Percentiles rank a stretch among this genome's conserved stretches.
Conservation (phyloP, 2,888 invertebrate genomes). For the Pasiphila rectangulata region DNA sequence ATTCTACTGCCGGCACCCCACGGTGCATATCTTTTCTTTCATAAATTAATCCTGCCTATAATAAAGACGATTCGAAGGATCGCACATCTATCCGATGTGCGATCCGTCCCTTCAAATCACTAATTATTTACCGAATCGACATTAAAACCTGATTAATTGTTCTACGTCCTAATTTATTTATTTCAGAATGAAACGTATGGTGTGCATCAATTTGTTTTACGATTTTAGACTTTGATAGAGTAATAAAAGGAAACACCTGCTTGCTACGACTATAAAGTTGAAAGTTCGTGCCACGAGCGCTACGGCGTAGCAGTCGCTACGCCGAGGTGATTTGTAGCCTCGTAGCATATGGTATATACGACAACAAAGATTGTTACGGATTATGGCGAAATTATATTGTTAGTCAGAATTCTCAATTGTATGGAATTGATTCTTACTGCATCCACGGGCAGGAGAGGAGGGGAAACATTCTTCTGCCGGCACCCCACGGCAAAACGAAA, state of each 20-base stretch:
- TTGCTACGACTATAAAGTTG: background rate
- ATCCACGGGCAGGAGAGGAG: too few relatives aligned
- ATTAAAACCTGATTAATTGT: constrained; percentile 2
- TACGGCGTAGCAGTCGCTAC: constrained; percentile 18
- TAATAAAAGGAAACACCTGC: constrained; percentile 16
- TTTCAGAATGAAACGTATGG: background rate
- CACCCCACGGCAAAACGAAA: too few relatives aligned
- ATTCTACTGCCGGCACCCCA: too few relatives aligned
- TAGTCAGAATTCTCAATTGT: too few relatives aligned
- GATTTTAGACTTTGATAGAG: constrained; percentile 8
- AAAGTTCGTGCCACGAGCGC: background rate
- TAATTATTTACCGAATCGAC: background rate
- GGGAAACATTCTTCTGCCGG: too few relatives aligned
- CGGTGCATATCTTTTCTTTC: too few relatives aligned
- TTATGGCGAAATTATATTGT: too few relatives aligned
- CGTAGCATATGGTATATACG: constrained; percentile 5
- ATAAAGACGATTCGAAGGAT: too few relatives aligned
- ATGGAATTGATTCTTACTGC: background rate
- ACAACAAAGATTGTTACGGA: background rate
- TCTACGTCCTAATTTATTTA: constrained; percentile 3
- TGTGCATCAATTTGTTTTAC: constrained; percentile 5
- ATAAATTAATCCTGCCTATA: too few relatives aligned
- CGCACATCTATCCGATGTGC: too few relatives aligned
- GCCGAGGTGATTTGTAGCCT: constrained; percentile 5
- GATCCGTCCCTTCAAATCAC: too few relatives aligned